Percentiles rank a stretch among this genome's conserved stretches.
Conservation (phyloP, 2,113 vertebrate genomes). For the Cynocephalus volans region DNA sequence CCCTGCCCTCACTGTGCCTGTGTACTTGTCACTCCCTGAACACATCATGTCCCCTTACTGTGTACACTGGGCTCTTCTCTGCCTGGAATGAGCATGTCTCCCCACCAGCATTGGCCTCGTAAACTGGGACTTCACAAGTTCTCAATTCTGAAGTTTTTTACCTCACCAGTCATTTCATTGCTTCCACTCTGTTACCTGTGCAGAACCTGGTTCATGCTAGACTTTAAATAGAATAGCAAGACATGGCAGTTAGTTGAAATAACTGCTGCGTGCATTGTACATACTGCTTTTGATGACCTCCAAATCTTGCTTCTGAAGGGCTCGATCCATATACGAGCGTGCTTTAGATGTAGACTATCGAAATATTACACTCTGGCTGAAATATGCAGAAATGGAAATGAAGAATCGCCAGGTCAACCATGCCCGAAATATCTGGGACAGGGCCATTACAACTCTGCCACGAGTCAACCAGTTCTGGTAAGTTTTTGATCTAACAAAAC, state of each 20-base stretch:
- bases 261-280: background rate
- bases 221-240: background rate
- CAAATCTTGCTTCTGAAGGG: slow-evolving; percentile 88
- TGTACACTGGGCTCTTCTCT: background rate
- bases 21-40: background rate
- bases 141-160: background rate
- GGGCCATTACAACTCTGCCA: slow-evolving; percentile 97
- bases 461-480: slow-evolving; percentile 99
- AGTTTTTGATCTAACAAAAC: background rate
- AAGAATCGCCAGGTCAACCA: slow-evolving; percentile 99
- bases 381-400: slow-evolving; percentile 99
- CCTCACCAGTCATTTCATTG: background rate
- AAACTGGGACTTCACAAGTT: background rate
- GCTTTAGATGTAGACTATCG: slow-evolving; percentile 98
- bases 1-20: fast-evolving
- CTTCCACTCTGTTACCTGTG: background rate
- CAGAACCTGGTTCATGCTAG: background rate
- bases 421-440: slow-evolving; percentile 98
- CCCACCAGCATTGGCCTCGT: background rate
- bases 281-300: background rate
- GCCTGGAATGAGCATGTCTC: too few species aligned
- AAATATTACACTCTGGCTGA: slow-evolving; percentile 97
- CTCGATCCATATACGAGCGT: slow-evolving; percentile 99
- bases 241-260: background rate
- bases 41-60: background rate